Evolutionary conservation across 1,140 invertebrate genomes (phyloP), one percentile per base, ranked within the genome.

Genomic region (Aphelinus certus): DNA sequence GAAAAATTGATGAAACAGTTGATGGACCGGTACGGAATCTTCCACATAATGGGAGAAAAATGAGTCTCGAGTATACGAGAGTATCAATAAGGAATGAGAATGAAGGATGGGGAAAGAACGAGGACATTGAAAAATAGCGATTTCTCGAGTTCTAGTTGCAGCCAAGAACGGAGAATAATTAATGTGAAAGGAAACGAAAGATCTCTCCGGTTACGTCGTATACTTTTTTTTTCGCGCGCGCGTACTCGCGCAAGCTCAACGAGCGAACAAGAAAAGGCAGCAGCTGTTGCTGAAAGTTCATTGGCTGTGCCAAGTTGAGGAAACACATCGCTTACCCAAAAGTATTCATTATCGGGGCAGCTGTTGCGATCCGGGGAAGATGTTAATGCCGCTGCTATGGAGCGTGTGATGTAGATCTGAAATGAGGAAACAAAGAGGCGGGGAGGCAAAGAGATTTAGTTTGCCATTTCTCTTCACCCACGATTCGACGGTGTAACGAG

Each of bases 231-330:
- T 73, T 66, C 72, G 75, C 77, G 64, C 67, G 65, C 53, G 63
- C 62, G 65, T 71, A 26, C 26, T 26, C 26, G 26, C 26, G 26
- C 26, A 26, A 26, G 26, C 26, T 26, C 26, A 26, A 26, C 26
- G 26, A 26, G 26, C 26, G 26, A 26, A 26, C 26, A 26, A 26
- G 26, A 74, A 62, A 65, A 49, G 63, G 6, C 65, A 74, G 71
- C 80, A 82, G 81, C 79, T 82, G 81, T 80, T 81, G 67, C 76
- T 74, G 79, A 83, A 81, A 79, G 79, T 79, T 81, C 73, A 76
- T 75, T 74, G 58, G 49, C 26, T 26, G 47, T 60, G 73, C 65
- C 71, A 76, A 70, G 76, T 77, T 69, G 72, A 57, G 43, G 56
- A 70, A 79, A 76, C 73, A 26, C 26, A 26, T 26, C 26, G 26